Evolutionary conservation across 1,140 invertebrate species (phyloP).

Genomic region (Apocrypta bakeri): DNA sequence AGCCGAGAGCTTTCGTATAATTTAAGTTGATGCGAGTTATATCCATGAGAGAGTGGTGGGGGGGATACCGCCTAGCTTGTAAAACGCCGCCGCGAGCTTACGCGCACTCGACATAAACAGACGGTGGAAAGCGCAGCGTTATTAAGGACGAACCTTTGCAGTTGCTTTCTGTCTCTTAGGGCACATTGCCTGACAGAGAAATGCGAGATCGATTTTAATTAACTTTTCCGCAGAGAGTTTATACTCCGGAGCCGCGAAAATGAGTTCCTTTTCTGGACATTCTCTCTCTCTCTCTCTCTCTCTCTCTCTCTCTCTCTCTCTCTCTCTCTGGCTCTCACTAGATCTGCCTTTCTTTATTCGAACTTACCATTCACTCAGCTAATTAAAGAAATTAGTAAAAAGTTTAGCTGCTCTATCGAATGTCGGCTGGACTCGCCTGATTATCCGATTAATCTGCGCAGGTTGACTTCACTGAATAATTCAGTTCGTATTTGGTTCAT

Average conservation of each 20-base stretch:
- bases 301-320: not conserved
- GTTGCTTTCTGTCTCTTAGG: not conserved
- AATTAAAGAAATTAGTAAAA: constrained; percentile 1
- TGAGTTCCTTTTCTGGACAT: not conserved
- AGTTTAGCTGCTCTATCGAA: too few species aligned
- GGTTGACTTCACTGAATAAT: not conserved
- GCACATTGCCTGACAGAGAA: not conserved
- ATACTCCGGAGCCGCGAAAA: not conserved
- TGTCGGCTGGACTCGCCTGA: not conserved
- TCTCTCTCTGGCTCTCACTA: not conserved
- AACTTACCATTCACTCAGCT: not conserved
- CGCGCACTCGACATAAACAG: not conserved
- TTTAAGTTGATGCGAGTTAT: constrained; percentile 47
- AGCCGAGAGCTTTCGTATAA: constrained; percentile 31
- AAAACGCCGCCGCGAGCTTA: constrained; percentile 3
- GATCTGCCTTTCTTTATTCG: not conserved
- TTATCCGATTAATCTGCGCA: not conserved
- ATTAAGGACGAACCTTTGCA: not conserved
- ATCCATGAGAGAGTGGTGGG: not conserved
- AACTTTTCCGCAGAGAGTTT: constrained; percentile 5
- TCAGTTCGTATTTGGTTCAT: not conserved
- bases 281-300: not conserved
- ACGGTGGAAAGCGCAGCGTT: not conserved
- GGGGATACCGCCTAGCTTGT: not conserved
- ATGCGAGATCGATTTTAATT: constrained; percentile 35